phyloP scores from a whole-genome alignment of 2,113 vertebrate genomes.

The Chroicocephalus ridibundus region DNA sequence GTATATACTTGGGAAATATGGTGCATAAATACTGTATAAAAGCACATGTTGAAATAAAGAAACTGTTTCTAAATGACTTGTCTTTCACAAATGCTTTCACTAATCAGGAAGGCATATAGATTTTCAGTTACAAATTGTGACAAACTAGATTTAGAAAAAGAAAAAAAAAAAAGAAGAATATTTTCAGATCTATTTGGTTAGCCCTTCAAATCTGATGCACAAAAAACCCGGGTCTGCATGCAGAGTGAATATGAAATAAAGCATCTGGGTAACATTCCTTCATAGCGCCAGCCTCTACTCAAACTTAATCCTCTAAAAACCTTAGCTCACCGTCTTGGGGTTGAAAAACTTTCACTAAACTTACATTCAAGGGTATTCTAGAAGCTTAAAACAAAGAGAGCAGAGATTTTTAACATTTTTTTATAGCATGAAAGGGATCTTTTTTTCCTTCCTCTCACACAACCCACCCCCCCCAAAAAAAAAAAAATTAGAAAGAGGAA shows the following conservation, averaged over 20 bases:
- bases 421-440: neutral
- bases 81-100: constrained; percentile 16
- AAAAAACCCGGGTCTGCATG: neutral
- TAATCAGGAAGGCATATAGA: neutral
- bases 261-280: constrained; percentile 57
- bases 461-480: neutral
- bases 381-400: neutral
- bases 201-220: neutral
- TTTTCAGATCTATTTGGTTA: neutral
- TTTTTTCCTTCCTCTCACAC: neutral
- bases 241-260: constrained; percentile 52
- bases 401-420: neutral
- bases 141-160: neutral
- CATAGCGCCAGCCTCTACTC: neutral
- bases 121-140: constrained; percentile 1
- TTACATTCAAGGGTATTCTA: neutral
- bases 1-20: neutral
- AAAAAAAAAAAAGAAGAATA: neutral
- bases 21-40: neutral
- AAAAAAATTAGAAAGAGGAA: neutral
- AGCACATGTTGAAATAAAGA: neutral
- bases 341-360: constrained; percentile 12
- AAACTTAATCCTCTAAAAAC: constrained; percentile 21
- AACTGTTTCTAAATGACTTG: neutral
- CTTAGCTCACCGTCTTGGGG: neutral